Conservation (phyloP, 2,888 invertebrate genomes). For the Meteorus cinctellus region DNA sequence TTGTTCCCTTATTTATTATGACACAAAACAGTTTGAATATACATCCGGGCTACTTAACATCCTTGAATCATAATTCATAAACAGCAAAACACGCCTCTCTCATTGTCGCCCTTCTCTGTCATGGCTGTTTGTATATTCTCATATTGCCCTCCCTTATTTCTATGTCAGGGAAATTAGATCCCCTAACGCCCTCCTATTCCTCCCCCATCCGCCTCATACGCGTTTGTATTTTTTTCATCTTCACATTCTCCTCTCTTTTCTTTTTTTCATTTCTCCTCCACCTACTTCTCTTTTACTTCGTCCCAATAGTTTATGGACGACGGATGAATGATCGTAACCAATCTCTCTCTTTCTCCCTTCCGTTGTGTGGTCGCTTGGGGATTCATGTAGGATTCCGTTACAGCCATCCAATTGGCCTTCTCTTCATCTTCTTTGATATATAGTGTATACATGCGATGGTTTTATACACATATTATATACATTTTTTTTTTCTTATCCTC, state of each 20-base stretch:
- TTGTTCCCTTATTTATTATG: neutral
- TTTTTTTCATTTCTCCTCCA: slow-evolving; percentile 28
- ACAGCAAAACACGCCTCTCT: neutral
- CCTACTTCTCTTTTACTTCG: slow-evolving; percentile 41
- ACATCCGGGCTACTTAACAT: slow-evolving; percentile 36
- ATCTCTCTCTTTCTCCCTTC: no score
- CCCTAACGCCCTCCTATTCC: slow-evolving; percentile 1
- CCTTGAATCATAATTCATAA: slow-evolving; percentile 25
- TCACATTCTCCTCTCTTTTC: neutral
- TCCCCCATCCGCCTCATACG: neutral
- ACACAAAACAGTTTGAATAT: slow-evolving; percentile 16
- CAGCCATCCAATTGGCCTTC: slow-evolving; percentile 10
- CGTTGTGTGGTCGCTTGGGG: neutral
- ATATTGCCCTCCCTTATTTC: neutral
- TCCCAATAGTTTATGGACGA: slow-evolving; percentile 28
- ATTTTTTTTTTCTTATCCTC: neutral
- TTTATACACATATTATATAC: neutral
- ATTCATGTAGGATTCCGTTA: slow-evolving; percentile 26
- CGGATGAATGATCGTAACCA: slow-evolving; percentile 26
- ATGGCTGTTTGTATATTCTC: slow-evolving; percentile 19
- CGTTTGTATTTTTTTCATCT: neutral
- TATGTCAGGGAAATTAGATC: slow-evolving; percentile 16
- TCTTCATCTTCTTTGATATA: neutral
- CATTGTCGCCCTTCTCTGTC: neutral
- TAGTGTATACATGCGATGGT: neutral